Conservation (phyloP, 37 sponge, comb jelly and placozoan species). For the Agelas oroides region DNA sequence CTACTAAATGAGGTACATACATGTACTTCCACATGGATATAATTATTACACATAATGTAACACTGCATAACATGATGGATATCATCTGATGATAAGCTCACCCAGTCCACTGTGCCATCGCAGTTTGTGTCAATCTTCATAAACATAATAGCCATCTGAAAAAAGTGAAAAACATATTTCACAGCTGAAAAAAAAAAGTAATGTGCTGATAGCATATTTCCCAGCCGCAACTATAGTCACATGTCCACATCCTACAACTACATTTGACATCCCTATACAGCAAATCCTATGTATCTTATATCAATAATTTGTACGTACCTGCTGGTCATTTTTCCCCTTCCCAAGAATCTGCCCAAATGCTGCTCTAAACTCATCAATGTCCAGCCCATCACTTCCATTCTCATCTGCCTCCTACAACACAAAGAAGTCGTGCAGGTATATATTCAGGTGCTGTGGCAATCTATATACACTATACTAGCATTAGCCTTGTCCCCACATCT, state of each 20-base stretch:
- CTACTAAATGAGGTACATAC: no score
- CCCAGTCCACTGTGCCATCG: conserved; percentile 95
- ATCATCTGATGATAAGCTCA: conserved; percentile 7
- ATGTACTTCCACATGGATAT: no score
- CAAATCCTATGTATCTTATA: no score
- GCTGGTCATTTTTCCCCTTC: conserved; percentile 62
- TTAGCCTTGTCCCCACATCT: no score
- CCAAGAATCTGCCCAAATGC: conserved; percentile 83
- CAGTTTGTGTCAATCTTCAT: conserved; percentile 96
- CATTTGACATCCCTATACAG: no score
- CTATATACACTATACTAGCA: no score
- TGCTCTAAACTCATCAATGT: conserved; percentile 86
- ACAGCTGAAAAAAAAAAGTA: neutral
- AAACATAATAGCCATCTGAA: conserved; percentile 81
- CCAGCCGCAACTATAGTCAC: no score
- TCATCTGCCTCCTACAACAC: conserved; percentile 80
- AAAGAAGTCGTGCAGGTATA: no score
- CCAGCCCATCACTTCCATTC: conserved; percentile 88
- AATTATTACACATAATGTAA: neutral
- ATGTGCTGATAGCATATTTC: no score
- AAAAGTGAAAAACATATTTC: neutral
- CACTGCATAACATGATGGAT: neutral
- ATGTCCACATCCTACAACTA: no score
- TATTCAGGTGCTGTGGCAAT: no score
- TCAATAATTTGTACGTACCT: conserved; percentile 42